Evolutionary conservation across 2,113 vertebrate species (phyloP), one percentile per base, ranked within the genome.

Genomic region (Siniperca chuatsi): DNA sequence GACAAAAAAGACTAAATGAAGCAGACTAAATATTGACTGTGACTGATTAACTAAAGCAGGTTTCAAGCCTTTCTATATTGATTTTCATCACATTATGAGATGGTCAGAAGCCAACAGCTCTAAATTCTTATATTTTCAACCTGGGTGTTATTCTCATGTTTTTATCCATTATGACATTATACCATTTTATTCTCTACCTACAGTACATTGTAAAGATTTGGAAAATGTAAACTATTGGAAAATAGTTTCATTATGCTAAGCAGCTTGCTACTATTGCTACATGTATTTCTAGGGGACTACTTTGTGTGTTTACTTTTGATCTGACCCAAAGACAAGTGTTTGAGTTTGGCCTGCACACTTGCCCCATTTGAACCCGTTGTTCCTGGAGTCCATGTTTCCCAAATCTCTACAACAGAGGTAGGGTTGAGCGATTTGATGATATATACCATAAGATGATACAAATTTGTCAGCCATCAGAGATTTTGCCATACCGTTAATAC

Each of bases 71-170:
- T 50, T 40, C 23, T 18, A 61, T 5, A 42, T 42, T 64, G 65
- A 71, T 46, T 48, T 64, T 70, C 1, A 16, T 44, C 11, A 55
- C 16, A 21, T 37, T 20, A 57, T 61, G 33, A 83, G 23, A 46
- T 77, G 58, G 16, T 76, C 48, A 75, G 66, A 79, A 52, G 42
- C 20, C 48, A 69, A 46, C 46, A 50, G 46, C 57, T 75, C 21
- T 29, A 40, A 37, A 71, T 37, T 55, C 35, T 6, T 42, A 8
- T 16, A 18, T 58, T 29, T 25, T 74, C 54, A 74, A 11, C 50
- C 35, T 58, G 23, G 50, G 13, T 65, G 8, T 64, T 21, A 37
- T 65, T 42, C 1, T 12, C 10, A 11, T 58, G 20, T 57, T 73
- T 40, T 12, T 20, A 42, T 20, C 8, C 16, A 25, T 9, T 57